Conservation (phyloP, 2,113 vertebrate genomes). For the Pseudopodoces humilis region DNA sequence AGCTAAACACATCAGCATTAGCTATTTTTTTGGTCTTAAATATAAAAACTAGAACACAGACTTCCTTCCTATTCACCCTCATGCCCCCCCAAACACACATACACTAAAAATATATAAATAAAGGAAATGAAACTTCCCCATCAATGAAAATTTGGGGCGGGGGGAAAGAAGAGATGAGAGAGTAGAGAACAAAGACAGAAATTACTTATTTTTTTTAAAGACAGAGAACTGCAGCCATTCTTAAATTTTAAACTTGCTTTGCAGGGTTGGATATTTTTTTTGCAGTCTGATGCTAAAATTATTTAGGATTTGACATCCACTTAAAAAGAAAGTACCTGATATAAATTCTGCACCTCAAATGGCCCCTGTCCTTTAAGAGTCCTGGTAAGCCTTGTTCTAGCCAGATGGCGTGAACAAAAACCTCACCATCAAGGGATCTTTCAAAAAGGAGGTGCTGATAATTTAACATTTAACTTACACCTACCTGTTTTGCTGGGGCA, state of each 20-base stretch:
- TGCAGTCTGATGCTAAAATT: background rate
- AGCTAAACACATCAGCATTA: background rate
- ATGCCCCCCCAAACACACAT: background rate
- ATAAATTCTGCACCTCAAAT: background rate
- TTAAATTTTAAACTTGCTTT: background rate
- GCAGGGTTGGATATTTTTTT: background rate
- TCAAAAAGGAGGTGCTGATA: constrained; percentile 5
- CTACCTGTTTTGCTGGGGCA: constrained; percentile 34
- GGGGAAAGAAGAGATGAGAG: background rate
- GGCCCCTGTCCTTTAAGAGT: background rate
- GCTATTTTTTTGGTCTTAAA: background rate
- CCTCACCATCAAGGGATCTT: background rate
- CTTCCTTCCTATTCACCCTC: constrained; percentile 17
- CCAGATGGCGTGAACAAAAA: background rate
- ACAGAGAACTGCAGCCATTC: background rate
- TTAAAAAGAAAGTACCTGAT: constrained; percentile 35
- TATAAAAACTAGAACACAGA: constrained; percentile 11
- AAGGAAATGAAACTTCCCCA: constrained; percentile 65
- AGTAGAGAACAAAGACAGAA: background rate
- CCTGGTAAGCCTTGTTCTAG: background rate
- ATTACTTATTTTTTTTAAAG: background rate
- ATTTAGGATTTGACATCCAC: constrained; percentile 39
- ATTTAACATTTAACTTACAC: background rate
- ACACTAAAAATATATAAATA: constrained; percentile 64
- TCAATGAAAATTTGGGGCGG: constrained; percentile 11